Percentiles rank a stretch among this genome's conserved stretches.
Evolutionary conservation across 2,797 vertebrate species (phyloP).

Genomic region (Eutrigla gurnardus): DNA sequence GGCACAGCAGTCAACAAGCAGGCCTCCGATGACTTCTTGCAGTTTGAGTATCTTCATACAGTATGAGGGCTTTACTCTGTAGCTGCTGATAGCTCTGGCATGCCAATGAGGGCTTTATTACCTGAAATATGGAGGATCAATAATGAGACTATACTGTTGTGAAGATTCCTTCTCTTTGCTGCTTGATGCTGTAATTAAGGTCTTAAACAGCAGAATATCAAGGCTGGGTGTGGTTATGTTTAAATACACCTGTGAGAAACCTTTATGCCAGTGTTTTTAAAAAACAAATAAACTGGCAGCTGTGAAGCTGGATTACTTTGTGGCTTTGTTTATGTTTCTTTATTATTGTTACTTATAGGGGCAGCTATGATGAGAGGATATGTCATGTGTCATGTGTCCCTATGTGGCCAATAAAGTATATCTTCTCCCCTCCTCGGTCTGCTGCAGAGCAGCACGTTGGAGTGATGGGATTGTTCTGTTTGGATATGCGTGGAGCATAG

Average conservation of each 20-base stretch:
- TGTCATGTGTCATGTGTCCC: too few relatives aligned
- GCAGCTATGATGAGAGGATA: too few relatives aligned
- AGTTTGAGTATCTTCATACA: slow-evolving; percentile 39
- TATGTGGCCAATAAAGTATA: too few relatives aligned
- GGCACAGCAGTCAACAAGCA: slow-evolving; percentile 58
- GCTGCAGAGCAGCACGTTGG: slow-evolving; percentile 8
- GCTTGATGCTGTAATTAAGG: slow-evolving; percentile 66
- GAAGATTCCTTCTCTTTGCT: slow-evolving; percentile 37
- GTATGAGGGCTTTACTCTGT: slow-evolving; percentile 24
- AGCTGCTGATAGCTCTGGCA: slow-evolving; percentile 48
- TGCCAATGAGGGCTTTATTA: slow-evolving; percentile 46
- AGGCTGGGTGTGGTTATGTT: slow-evolving; percentile 62
- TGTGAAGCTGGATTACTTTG: too few relatives aligned
- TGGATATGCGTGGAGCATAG: not conserved
- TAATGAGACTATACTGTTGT: slow-evolving; percentile 20
- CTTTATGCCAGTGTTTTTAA: slow-evolving; percentile 27
- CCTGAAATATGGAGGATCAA: slow-evolving; percentile 49
- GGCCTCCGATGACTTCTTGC: slow-evolving; percentile 52
- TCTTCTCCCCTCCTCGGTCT: too few relatives aligned
- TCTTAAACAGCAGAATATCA: slow-evolving; percentile 63
- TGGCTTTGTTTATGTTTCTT: too few relatives aligned
- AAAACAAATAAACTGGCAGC: slow-evolving; percentile 37
- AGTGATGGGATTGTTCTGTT: not conserved
- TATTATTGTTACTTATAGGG: too few relatives aligned
- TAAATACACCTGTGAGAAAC: slow-evolving; percentile 60